These are phyloP conservation scores for Gonioctena quinquepunctata DNA, from an alignment of 1,140 invertebrate genomes.

Conservation along the genomic window DNA sequence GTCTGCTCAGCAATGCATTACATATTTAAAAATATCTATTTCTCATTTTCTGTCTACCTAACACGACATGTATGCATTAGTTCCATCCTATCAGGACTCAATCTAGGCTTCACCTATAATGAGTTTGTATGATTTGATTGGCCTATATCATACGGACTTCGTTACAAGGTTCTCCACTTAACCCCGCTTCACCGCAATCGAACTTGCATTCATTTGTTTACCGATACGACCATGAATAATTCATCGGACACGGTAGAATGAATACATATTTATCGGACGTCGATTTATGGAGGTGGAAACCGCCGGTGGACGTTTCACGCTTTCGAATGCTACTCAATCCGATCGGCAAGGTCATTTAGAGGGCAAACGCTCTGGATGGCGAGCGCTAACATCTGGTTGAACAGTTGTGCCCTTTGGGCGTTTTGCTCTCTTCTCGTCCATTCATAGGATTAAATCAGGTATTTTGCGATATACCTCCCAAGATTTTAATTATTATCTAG, in stretches of 20 bases:
- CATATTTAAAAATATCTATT: too few relatives aligned
- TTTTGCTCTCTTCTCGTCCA: background rate
- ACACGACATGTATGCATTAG: too few relatives aligned
- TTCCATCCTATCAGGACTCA: too few relatives aligned
- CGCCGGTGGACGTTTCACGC: background rate
- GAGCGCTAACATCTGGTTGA: background rate
- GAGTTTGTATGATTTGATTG: too few relatives aligned
- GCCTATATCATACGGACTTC: background rate
- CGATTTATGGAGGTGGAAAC: background rate
- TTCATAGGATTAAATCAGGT: too few relatives aligned
- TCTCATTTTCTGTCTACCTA: too few relatives aligned
- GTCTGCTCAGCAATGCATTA: too few relatives aligned
- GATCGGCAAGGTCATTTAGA: background rate
- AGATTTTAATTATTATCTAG: too few relatives aligned
- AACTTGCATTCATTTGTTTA: slow-evolving; percentile 7
- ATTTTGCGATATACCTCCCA: too few relatives aligned
- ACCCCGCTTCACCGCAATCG: background rate
- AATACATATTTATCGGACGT: slow-evolving; percentile 1
- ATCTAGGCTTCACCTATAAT: too few relatives aligned
- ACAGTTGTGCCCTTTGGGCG: background rate
- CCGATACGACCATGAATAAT: slow-evolving; percentile 1
- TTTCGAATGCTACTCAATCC: background rate
- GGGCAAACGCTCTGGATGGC: background rate
- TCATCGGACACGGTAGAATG: slow-evolving; percentile 1
- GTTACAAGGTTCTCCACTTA: background rate